phyloP scores from a whole-genome alignment of 2,888 invertebrate genomes.

The Cosmopolites sordidus region DNA sequence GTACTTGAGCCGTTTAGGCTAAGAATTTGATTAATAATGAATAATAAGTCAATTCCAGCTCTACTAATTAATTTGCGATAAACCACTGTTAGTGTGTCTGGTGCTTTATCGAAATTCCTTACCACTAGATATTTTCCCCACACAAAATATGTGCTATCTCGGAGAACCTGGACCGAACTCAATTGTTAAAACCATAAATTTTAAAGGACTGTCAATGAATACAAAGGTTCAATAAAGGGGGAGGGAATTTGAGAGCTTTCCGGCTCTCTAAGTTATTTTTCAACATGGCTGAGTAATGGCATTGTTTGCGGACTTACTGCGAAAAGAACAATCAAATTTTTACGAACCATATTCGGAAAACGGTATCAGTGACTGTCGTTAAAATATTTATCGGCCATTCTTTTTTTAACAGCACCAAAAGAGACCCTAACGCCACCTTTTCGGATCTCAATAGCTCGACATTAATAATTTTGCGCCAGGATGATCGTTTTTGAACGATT shows the following conservation, averaged over 20 bases:
- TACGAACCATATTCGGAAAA: constrained; percentile 11
- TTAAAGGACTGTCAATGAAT: constrained; percentile 8
- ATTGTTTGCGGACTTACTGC: constrained; percentile 5
- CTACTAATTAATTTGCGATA: too few relatives aligned
- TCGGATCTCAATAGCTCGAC: not conserved
- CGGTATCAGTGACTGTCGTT: constrained; percentile 9
- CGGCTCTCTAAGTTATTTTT: constrained; percentile 11
- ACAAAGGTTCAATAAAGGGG: constrained; percentile 9
- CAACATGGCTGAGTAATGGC: constrained; percentile 6
- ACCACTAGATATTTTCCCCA: not conserved
- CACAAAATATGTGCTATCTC: not conserved
- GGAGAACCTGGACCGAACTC: not conserved
- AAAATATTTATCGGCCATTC: constrained; percentile 16
- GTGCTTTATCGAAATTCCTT: too few relatives aligned
- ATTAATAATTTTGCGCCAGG: not conserved
- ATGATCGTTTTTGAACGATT: not conserved
- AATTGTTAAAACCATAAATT: constrained; percentile 11
- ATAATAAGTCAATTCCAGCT: too few relatives aligned
- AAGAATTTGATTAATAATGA: too few relatives aligned
- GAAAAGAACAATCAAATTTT: constrained; percentile 8
- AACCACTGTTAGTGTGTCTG: too few relatives aligned
- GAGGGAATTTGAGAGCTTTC: constrained; percentile 11
- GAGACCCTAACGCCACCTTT: not conserved
- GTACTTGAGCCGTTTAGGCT: too few relatives aligned
- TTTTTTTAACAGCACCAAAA: not conserved